Evolutionary conservation across 2,888 invertebrate species (phyloP).

Genomic region (Caenorhabditis uteleia): DNA sequence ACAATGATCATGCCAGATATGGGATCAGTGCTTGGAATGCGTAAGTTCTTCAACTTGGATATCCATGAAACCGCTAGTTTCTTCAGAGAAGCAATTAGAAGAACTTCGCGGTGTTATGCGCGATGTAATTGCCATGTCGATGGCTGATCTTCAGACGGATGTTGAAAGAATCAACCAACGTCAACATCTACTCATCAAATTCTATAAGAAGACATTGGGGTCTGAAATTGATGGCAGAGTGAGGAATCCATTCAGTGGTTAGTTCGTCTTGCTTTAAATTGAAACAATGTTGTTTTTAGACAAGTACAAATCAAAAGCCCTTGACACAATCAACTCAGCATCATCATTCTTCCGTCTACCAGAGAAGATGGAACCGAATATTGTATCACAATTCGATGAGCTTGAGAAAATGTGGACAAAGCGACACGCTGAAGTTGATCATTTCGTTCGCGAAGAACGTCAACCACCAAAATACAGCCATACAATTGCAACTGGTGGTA

Average conservation of each 20-base stretch:
- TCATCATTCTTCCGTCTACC: conserved; percentile 1
- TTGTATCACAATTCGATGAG: conserved; percentile 10
- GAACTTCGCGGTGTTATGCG: conserved; percentile 17
- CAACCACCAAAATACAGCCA: neutral
- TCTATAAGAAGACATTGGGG: conserved; percentile 17
- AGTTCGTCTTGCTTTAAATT: neutral
- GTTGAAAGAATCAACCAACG: conserved; percentile 16
- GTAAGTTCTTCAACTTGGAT: no score
- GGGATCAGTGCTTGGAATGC: neutral
- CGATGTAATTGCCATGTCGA: conserved; percentile 23
- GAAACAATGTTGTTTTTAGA: conserved; percentile 10
- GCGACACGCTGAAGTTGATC: neutral
- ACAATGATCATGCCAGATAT: neutral
- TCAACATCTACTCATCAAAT: conserved; percentile 11
- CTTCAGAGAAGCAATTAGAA: conserved; percentile 36
- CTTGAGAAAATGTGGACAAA: conserved; percentile 6
- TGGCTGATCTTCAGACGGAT: conserved; percentile 28
- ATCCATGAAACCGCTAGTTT: neutral
- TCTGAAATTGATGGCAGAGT: conserved; percentile 13
- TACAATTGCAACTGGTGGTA: neutral
- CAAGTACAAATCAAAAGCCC: neutral
- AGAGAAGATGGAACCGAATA: conserved; percentile 1
- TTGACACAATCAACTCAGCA: no score
- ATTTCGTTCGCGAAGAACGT: neutral
- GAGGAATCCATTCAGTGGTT: conserved; percentile 18